Evolutionary conservation across 2,113 vertebrate species (phyloP).

Genomic region (Macroglossus sobrinus): DNA sequence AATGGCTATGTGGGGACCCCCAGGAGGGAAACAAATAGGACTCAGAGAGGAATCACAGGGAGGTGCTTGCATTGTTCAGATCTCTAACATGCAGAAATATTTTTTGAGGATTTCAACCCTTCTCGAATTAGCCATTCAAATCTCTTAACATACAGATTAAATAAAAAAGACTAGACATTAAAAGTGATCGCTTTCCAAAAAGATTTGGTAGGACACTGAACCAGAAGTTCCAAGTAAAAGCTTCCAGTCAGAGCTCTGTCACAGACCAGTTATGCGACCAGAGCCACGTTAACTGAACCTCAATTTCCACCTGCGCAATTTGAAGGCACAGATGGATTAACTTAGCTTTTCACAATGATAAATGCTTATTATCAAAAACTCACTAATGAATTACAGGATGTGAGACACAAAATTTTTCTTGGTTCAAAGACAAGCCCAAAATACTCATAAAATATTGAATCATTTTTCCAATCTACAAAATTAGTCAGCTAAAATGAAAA

Average conservation of each 20-base stretch:
- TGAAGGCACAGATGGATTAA: neutral
- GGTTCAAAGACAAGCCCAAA: neutral
- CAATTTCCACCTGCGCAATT: neutral
- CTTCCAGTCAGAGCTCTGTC: neutral
- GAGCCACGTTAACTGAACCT: neutral
- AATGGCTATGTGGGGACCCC: neutral
- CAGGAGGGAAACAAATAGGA: neutral
- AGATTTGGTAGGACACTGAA: neutral
- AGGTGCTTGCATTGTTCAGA: accelerated
- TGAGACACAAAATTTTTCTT: neutral
- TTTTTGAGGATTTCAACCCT: neutral
- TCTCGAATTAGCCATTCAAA: neutral
- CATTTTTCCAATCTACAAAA: neutral
- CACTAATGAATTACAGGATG: neutral
- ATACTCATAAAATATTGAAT: neutral
- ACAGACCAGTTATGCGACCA: neutral
- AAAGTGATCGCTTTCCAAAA: neutral
- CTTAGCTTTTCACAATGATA: neutral
- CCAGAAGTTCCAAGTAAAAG: neutral
- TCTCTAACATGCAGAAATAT: neutral
- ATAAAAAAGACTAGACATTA: neutral
- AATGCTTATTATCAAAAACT: neutral
- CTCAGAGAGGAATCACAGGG: neutral
- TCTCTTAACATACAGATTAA: neutral
- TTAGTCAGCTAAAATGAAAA: neutral